Evolutionary conservation across 64 coral and sea anemone species (phyloP), one percentile per base, ranked within the genome.

Genomic region (Anthopleura sola): DNA sequence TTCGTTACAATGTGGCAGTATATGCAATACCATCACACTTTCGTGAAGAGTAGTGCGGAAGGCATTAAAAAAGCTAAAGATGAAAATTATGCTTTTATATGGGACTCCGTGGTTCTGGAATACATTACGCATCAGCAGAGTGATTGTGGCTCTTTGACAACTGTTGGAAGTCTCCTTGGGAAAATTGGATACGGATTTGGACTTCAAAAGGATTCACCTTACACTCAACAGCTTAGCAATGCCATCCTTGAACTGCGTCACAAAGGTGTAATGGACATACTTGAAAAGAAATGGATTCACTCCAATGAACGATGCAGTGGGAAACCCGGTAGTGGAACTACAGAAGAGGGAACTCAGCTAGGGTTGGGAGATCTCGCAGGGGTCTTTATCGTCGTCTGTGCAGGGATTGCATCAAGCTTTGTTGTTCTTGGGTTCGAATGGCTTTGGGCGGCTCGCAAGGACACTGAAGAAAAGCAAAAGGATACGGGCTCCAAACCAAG

Each of bases 1-100:
- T 92, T 92, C 38, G 90, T 84, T 20, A 95, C 90, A 3, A 95
- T 95, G 94, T 95, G 90, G 90, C 94, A 92, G 75, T 95, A 89
- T 68, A 95, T 95, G 94, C 82, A 92, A 48, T 92, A 86, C 17
- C 94, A 95, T 39, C 76, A 92, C 10, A 89, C 90, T 9, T 44
- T 92, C 2, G 90, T 95, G 6, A 58, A 78, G 0, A 78, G 54
- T 49, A 95, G 83, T 37, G 5, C 74, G 3, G 66, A 86, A 66
- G 94, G 94, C 6, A 92, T 95, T 8, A 39, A 80, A 24, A 95
- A 21, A 57, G 90, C 66, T 7, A 95, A 88, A 36, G 8, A 89
- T 23, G 76, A 79, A 14, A 84, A 88, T 2, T 95, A 83, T n/a
- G 93, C 93, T 10, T 92, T 95, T 62, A 86, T 95, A 32, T 92